Percentiles rank a stretch among this genome's conserved stretches.
phyloP scores from a whole-genome alignment of 2,113 vertebrate species.

The Calidris pygmaea region DNA sequence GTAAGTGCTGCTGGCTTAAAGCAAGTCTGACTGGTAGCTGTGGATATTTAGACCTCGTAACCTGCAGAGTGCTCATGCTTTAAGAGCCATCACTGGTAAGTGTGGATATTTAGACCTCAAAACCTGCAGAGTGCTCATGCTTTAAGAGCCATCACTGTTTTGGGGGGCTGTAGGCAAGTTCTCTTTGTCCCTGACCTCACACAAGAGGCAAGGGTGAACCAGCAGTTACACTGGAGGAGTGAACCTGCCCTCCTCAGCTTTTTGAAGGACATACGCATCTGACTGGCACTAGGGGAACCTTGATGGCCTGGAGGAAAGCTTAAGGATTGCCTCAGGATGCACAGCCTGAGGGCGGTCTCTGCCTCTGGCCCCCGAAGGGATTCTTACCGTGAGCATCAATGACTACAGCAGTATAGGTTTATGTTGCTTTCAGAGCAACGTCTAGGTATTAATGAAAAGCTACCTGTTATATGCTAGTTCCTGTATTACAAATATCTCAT shows the following conservation, averaged over 20 bases:
- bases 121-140: background rate
- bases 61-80: background rate
- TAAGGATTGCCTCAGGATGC: fast-evolving
- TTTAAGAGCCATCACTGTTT: background rate
- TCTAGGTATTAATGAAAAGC: background rate
- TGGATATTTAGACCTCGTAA: background rate
- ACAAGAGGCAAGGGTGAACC: background rate
- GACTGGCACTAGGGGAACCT: background rate
- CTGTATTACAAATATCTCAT: background rate
- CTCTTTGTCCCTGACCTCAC: background rate
- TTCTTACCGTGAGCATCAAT: background rate
- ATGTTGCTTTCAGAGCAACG: background rate
- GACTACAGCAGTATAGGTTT: background rate
- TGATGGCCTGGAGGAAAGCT: background rate
- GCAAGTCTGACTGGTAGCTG: background rate
- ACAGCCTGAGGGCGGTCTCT: background rate
- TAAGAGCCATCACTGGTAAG: background rate
- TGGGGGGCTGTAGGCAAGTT: background rate
- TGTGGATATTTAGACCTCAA: background rate
- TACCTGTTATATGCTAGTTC: background rate
- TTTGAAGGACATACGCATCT: fast-evolving
- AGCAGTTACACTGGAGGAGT: background rate
- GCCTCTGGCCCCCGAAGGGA: background rate
- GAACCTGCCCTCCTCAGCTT: background rate
- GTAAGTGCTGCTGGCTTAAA: background rate